Evolutionary conservation across 1,140 invertebrate genomes (phyloP), one percentile per base, ranked within the genome.

Genomic region (Drosophila gunungcola): DNA sequence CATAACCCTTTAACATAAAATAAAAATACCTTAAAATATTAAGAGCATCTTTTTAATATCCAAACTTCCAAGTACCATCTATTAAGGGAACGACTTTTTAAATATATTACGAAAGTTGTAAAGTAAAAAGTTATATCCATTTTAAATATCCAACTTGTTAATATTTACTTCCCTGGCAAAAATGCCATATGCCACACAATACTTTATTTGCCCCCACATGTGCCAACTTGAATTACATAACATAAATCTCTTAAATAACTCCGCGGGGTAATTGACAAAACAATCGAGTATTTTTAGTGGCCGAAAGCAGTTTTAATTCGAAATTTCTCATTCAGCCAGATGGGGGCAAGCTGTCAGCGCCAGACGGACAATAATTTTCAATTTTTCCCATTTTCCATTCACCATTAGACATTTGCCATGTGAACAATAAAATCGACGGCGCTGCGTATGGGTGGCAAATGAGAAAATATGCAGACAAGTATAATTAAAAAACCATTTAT

Each of bases 401-500:
- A 12, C 38, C 53, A 56, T 42, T 42, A 42, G 16, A 9, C 25
- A 46, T 48, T 58, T 57, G 48, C 34, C 6, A 65, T 65, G 54
- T 29, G 54, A 58, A 48, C 36, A 65, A 65, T 65, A 58, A 58
- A 57, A 57, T 48, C 34, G 54, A 57, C 54, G 36, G 9, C 52
- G 12, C 21, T 36, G 39, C 41, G 41, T 63, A 68, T 73, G 54
- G 54, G 9, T 27, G 49, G 25, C n/a, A 70, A 72, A 64, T 64
- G 62, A 48, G 63, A 65, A 73, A 56, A 48, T 54, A 74, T 51
- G 69, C 45, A 52, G 78, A 81, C 72, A 82, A 78, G 60, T 78
- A 81, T 81, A 81, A 83, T 83, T 83, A 81, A 81, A 81, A 83
- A 81, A 61, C 55, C 78, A 81, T 81, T 81, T 83, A 80, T 83